Evolutionary conservation across 2,888 invertebrate genomes (phyloP), one percentile per base, ranked within the genome.

Genomic region (Eristalinus sepulchralis): DNA sequence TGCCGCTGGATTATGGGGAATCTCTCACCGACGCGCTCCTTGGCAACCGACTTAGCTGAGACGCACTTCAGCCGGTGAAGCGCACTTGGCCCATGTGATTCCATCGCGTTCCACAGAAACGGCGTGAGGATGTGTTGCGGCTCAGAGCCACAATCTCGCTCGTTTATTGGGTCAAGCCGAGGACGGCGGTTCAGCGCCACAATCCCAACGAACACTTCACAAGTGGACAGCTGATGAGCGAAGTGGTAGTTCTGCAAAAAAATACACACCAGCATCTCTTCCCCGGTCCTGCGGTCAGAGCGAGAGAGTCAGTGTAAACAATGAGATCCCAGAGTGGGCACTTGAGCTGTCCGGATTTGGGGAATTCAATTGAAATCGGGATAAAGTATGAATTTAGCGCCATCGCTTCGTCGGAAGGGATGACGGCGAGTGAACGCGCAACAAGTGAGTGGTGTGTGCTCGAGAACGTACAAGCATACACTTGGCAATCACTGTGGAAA

Each of bases 241-340:
- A 75, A 86, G 86, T 86, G 86, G 70, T 36, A 33, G 68, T 79
- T 86, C 78, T 79, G 78, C 79, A 86, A 83, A 86, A 86, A 83
- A 81, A 47, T 66, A 71, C 71, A 84, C 66, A 84, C 57, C 9
- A 57, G n/a, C n/a, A n/a, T n/a, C n/a, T 1, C 57, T 24, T 22
- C 22, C 57, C 24, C 11, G 27, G 27, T 24, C 22, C 9, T 4
- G 11, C 4, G 22, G 57, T 10, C 24, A 24, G 57, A 11, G 57
- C 24, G 24, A 47, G 47, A 47, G 47, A 47, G 47, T 47, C 47
- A 78, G 64, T 60, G 77, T 64, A 86, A 78, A 70, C 78, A 83
- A 75, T 66, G 22, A 33, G 64, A 82, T 22, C 62, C n/a, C 24
- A 27, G 27, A 76, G 77, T 72, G 60, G 34, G 31, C 47, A 34